Percentiles rank a stretch among this genome's conserved stretches.
Conservation (phyloP, 2,888 invertebrate species). For the Bellardia pandia region DNA sequence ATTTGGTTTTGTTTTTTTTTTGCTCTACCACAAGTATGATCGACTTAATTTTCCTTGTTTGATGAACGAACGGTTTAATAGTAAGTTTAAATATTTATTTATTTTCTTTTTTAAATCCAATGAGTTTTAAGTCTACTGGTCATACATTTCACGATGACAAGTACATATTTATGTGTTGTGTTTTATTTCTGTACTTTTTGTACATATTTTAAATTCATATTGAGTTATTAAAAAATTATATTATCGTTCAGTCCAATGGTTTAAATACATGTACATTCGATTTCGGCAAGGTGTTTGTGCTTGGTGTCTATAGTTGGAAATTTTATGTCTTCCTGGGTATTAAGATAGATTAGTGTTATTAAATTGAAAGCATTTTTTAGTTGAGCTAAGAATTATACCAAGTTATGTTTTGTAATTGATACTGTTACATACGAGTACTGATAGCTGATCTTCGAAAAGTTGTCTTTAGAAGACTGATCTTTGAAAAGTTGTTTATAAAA, state of each 20-base stretch:
- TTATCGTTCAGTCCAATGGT: background rate
- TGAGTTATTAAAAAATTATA: background rate
- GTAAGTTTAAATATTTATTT: constrained; percentile 23
- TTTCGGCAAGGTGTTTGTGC: background rate
- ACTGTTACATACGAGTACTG: too few species aligned
- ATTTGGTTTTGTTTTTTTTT: constrained; percentile 43
- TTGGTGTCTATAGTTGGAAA: background rate
- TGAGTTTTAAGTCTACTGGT: constrained; percentile 8
- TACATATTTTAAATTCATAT: background rate
- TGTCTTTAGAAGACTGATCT: too few species aligned
- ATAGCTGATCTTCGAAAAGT: too few species aligned
- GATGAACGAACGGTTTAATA: constrained; percentile 51
- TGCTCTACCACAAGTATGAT: constrained; percentile 29
- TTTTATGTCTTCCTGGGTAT: constrained; percentile 24
- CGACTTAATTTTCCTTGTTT: constrained; percentile 49
- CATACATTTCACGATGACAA: constrained; percentile 1
- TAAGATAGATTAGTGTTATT: background rate
- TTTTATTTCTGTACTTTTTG: background rate
- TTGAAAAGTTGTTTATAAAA: too few species aligned
- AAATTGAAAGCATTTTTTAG: too few species aligned
- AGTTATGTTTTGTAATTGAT: too few species aligned
- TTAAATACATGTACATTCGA: background rate
- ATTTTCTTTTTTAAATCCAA: constrained; percentile 6
- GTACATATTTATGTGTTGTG: background rate
- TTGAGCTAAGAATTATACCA: too few species aligned